Evolutionary conservation across 2,888 invertebrate genomes (phyloP), one percentile per base, ranked within the genome.

Genomic region (Trichogramma dendrolimi): DNA sequence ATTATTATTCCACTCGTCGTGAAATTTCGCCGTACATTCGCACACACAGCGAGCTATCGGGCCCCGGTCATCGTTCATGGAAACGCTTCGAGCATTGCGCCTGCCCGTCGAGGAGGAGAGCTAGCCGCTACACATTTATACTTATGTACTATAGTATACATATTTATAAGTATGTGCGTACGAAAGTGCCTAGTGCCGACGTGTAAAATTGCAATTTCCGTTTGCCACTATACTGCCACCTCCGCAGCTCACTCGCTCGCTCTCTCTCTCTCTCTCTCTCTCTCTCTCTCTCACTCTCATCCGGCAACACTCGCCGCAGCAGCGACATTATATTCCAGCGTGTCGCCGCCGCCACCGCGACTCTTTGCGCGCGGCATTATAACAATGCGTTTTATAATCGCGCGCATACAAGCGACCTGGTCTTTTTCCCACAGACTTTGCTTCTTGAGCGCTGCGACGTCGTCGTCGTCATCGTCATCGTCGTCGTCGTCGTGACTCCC

Each of bases 141-240:
- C 27, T 27, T 27, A 27, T 27, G 27, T 27, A 27, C 27, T 27
- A 27, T 27, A 27, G 27, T 27, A 27, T 27, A 27, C 27, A 27
- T 27, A 27, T 27, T 27, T 27, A 27, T 27, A 27, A 27, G 27
- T 27, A 27, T 27, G 27, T 27, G 27, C 27, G 27, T 27, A 27
- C 27, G 27, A 27, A 27, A 27, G 27, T 61, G 62, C 48, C 49
- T 49, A 56, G 52, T 60, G 63, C 38, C 61, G 62, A 64, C 64
- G 64, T 64, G 66, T 66, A 61, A 66, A 66, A 64, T 66, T 66
- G 64, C 62, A 63, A 66, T 66, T 64, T 67, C 63, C 63, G 66
- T 63, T 57, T 8, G 41, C 42, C 48, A 5, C 5, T 4, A 4
- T 5, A 6, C 42, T 8, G 41, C 42, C 48, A 5, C 5, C 6